Evolutionary conservation across 2,113 vertebrate species (phyloP).

Genomic region (Nyctereutes procyonoides): DNA sequence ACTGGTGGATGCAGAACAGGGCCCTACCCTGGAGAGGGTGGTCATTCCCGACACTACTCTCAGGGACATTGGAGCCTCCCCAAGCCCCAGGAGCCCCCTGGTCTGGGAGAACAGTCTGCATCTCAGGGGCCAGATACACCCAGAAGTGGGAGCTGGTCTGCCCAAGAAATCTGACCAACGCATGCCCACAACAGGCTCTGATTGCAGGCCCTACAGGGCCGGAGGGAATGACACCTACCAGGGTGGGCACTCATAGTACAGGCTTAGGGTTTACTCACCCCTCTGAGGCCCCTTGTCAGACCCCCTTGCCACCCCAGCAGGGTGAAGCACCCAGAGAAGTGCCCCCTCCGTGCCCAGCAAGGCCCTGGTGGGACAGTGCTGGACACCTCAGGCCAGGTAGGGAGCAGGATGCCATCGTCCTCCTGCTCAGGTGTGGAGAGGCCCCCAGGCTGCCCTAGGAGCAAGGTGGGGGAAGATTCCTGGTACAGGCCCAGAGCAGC

Average conservation of each 20-base stretch:
- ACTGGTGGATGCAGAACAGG: neutral
- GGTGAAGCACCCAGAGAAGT: neutral
- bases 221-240: rapidly evolving
- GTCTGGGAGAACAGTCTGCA: neutral
- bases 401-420: rapidly evolving
- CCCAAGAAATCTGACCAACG: neutral
- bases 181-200: neutral
- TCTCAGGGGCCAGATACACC: neutral
- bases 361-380: rapidly evolving
- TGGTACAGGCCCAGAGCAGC: rapidly evolving
- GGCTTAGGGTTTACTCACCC: neutral
- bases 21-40: neutral
- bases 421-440: neutral
- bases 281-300: neutral
- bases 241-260: neutral
- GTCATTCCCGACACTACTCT: neutral
- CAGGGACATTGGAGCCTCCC: neutral
- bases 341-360: neutral
- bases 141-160: neutral
- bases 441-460: rapidly evolving
- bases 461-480: neutral
- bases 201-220: rapidly evolving
- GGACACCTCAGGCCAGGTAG: neutral
- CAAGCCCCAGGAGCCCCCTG: neutral
- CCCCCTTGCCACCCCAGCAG: rapidly evolving